Conservation (phyloP, 2,888 invertebrate genomes). For the Euzetes globulus region DNA sequence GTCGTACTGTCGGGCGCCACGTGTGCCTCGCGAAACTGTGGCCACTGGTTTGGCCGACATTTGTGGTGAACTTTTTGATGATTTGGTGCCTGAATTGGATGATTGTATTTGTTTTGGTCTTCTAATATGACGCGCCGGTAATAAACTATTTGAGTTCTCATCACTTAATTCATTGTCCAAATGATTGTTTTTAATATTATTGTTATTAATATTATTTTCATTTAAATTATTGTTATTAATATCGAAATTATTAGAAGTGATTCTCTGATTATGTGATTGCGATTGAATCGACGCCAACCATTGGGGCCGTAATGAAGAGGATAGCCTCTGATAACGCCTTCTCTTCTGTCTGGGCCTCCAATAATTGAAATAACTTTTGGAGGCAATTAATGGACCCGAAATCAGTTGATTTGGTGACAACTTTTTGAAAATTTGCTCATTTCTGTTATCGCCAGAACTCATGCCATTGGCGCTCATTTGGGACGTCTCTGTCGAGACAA, state of each 20-base stretch:
- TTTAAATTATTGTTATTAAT: constrained; percentile 4
- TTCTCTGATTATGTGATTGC: constrained; percentile 15
- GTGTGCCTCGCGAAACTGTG: background rate
- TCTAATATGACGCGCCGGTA: constrained; percentile 3
- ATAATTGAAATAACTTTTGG: constrained; percentile 16
- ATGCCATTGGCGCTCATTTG: background rate
- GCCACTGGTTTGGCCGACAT: background rate
- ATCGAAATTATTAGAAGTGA: constrained; percentile 10
- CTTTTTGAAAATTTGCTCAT: background rate
- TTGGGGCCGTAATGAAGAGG: background rate
- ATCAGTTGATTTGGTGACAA: background rate
- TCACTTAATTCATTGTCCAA: constrained; percentile 21
- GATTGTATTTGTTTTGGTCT: constrained; percentile 10
- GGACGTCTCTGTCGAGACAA: background rate
- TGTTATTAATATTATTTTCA: background rate
- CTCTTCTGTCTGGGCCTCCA: constrained; percentile 16
- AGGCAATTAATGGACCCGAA: background rate
- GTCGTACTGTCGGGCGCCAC: constrained; percentile 16
- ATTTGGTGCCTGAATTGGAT: constrained; percentile 17
- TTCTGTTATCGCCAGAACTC: background rate
- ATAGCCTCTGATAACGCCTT: background rate
- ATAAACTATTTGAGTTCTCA: constrained; percentile 22
- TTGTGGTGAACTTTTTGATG: constrained; percentile 17
- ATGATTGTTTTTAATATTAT: background rate
- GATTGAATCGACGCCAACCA: constrained; percentile 4